A percentile compares a stretch with the other conserved stretches of the same genome.
phyloP scores from a whole-genome alignment of 2,888 invertebrate genomes.

The Eurytoma californica region DNA sequence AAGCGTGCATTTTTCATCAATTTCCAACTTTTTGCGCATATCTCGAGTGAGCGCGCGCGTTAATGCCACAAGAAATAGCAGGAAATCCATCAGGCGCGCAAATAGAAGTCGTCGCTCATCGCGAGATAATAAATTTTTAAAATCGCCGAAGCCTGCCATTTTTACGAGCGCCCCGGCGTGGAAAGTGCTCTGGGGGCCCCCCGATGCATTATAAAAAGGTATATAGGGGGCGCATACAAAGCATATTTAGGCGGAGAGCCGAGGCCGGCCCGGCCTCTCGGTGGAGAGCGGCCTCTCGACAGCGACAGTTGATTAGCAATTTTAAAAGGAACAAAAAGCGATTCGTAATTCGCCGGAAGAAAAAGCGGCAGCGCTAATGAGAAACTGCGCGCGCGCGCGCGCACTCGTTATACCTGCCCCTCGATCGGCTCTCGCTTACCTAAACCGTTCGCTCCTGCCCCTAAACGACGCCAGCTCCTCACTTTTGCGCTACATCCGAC shows the following conservation, averaged over 20 bases:
- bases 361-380: slow-evolving; percentile 68
- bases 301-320: slow-evolving; percentile 67
- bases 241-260: slow-evolving; percentile 9
- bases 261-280: not conserved
- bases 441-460: slow-evolving; percentile 38
- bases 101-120: too few relatives aligned
- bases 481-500: slow-evolving; percentile 1
- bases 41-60: not conserved
- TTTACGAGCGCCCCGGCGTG: not conserved
- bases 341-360: slow-evolving; percentile 67
- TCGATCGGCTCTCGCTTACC: slow-evolving; percentile 7
- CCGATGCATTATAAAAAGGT: not conserved
- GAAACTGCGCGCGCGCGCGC: slow-evolving; percentile 61
- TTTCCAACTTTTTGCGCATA: too few relatives aligned
- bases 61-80: too few relatives aligned
- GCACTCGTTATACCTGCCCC: slow-evolving; percentile 59
- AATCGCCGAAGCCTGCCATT: slow-evolving; percentile 20
- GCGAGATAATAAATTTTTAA: slow-evolving; percentile 18
- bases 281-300: slow-evolving; percentile 34
- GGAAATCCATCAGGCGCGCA: not conserved
- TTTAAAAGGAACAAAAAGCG: slow-evolving; percentile 68
- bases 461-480: slow-evolving; percentile 14
- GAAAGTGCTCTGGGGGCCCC: not conserved
- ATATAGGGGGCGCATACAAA: not conserved
- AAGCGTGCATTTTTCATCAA: too few relatives aligned